phyloP scores from a whole-genome alignment of 1,140 invertebrate genomes.

The Polypedilum vanderplanki region DNA sequence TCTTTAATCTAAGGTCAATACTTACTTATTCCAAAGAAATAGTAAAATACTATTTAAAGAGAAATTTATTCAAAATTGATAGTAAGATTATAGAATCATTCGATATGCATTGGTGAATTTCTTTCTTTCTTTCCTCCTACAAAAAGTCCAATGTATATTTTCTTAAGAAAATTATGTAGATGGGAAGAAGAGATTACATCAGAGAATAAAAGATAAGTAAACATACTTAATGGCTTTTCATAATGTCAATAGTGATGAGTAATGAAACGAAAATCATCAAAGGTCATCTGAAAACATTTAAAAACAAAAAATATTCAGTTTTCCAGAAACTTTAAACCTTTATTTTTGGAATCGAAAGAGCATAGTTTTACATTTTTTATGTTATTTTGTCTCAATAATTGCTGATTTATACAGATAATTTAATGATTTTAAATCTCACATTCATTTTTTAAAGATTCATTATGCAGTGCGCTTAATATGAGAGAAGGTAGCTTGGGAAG shows the following conservation, averaged over 20 bases:
- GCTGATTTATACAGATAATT: conserved; percentile 22
- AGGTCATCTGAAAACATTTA: not conserved
- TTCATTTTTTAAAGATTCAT: not conserved
- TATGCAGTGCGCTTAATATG: conserved; percentile 25
- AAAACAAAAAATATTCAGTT: not conserved
- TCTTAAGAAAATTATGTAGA: too few relatives aligned
- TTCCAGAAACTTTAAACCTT: conserved; percentile 26
- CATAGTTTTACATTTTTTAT: conserved; percentile 24
- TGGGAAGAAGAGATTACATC: too few relatives aligned
- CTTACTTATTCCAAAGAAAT: too few relatives aligned
- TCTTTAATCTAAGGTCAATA: too few relatives aligned
- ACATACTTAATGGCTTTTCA: not conserved
- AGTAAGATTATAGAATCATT: too few relatives aligned
- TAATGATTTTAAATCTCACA: not conserved
- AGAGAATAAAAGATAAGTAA: not conserved
- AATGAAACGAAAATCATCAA: not conserved
- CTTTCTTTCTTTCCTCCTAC: too few relatives aligned
- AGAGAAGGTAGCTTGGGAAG: conserved; percentile 15
- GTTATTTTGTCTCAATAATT: conserved; percentile 2
- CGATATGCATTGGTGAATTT: too few relatives aligned
- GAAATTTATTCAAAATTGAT: too few relatives aligned
- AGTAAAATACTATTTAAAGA: too few relatives aligned
- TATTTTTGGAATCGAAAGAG: conserved; percentile 27
- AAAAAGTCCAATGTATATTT: too few relatives aligned
- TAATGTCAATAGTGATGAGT: not conserved